phyloP scores from a whole-genome alignment of 2,888 invertebrate species.

The Elegia similella region DNA sequence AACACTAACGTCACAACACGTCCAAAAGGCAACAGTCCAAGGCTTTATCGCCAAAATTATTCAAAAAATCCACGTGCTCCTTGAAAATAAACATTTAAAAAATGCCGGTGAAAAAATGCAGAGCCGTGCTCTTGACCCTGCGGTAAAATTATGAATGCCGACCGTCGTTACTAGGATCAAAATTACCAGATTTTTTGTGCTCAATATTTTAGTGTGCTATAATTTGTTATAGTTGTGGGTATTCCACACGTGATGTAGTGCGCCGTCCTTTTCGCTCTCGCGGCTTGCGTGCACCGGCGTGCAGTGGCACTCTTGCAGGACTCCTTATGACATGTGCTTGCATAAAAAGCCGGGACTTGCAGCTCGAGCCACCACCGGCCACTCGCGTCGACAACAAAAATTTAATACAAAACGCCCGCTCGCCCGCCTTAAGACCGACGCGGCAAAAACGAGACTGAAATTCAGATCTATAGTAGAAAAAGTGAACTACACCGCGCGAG shows the following conservation, averaged over 20 bases:
- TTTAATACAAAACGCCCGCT: conserved; percentile 73
- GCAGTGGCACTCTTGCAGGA: conserved; percentile 50
- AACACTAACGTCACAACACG: conserved; percentile 81
- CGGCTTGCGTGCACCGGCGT: conserved; percentile 65
- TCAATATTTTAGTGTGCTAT: conserved; percentile 78
- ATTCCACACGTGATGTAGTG: conserved; percentile 69
- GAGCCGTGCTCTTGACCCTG: conserved; percentile 78
- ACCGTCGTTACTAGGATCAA: conserved; percentile 76
- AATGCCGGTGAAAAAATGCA: conserved; percentile 57
- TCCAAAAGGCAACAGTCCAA: conserved; percentile 76
- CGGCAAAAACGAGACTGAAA: conserved; percentile 83
- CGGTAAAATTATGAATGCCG: conserved; percentile 78
- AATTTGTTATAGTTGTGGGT: conserved; percentile 62
- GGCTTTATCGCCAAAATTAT: conserved; percentile 68
- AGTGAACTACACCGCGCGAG: conserved; percentile 81
- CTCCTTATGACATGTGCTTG: conserved; percentile 65
- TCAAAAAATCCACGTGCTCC: conserved; percentile 73
- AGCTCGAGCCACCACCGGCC: conserved; percentile 44
- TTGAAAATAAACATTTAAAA: conserved; percentile 75
- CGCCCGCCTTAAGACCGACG: conserved; percentile 79
- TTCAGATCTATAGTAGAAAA: conserved; percentile 83
- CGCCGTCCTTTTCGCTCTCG: conserved; percentile 64
- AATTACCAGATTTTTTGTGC: conserved; percentile 78
- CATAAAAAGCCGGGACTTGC: conserved; percentile 61
- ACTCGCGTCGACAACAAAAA: conserved; percentile 65